Percentiles rank a stretch among this genome's conserved stretches.
Evolutionary conservation across 2,888 invertebrate species (phyloP).

Genomic region (Gandaritis pyraliata): DNA sequence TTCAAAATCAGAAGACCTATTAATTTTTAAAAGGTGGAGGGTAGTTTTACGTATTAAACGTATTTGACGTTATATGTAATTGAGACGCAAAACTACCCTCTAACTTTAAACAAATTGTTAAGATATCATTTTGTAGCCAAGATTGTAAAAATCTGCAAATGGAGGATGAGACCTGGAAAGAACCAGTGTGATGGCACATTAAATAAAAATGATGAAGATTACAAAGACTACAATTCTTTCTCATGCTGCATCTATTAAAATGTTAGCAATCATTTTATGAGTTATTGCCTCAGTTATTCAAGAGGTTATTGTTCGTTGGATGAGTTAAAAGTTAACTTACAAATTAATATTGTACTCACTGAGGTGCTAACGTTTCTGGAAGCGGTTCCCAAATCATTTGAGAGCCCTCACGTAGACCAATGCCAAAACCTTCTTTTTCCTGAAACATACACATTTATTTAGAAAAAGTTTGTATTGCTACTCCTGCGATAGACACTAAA

Average conservation of each 20-base stretch:
- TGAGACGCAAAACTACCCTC: no score
- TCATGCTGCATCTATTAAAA: not conserved
- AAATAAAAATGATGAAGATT: not conserved
- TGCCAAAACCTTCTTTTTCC: conserved; percentile 89
- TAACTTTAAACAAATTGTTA: no score
- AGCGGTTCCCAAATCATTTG: conserved; percentile 86
- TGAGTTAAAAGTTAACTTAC: not conserved
- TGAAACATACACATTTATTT: conserved; percentile 53
- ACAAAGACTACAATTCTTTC: not conserved
- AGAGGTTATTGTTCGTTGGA: conserved; percentile 9
- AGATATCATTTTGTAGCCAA: no score
- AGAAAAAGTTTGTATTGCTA: no score
- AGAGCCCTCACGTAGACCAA: conserved; percentile 86
- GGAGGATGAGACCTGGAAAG: not conserved
- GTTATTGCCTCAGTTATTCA: conserved; percentile 13
- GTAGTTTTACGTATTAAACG: no score
- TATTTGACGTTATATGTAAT: no score
- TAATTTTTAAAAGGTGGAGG: no score
- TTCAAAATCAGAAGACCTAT: no score
- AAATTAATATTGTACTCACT: conserved; percentile 56
- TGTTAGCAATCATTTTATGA: conserved; percentile 3
- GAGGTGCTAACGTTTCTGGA: conserved; percentile 65
- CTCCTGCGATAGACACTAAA: no score
- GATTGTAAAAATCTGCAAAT: no score
- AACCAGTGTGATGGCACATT: not conserved